Percentiles rank a stretch among this genome's conserved stretches.
Evolutionary conservation across 2,888 invertebrate species (phyloP).

Genomic region (Drosophila testacea): DNA sequence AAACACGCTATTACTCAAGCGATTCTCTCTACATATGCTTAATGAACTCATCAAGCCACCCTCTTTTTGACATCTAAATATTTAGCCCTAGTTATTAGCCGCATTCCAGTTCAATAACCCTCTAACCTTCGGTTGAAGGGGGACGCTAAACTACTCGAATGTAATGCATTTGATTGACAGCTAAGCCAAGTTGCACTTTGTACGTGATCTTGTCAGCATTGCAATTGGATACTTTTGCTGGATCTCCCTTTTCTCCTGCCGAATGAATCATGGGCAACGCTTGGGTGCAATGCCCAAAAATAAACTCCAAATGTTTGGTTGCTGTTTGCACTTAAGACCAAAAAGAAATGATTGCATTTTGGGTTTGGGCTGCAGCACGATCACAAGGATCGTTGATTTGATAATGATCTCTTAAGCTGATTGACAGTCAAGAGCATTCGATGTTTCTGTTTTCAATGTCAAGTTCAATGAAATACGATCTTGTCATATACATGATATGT

Average conservation of each 20-base stretch:
- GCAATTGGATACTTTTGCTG: constrained; percentile 72
- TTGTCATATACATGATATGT: constrained; percentile 32
- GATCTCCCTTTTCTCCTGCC: constrained; percentile 11
- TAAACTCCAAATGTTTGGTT: constrained; percentile 51
- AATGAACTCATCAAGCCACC: constrained; percentile 14
- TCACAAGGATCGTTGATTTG: constrained; percentile 60
- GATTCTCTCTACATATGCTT: not conserved
- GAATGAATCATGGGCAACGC: constrained; percentile 45
- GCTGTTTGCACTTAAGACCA: constrained; percentile 58
- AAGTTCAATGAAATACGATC: constrained; percentile 74
- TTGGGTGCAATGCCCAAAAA: constrained; percentile 63
- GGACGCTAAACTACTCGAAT: constrained; percentile 10
- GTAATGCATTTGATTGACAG: constrained; percentile 66
- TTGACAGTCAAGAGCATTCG: constrained; percentile 46
- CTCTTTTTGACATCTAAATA: constrained; percentile 25
- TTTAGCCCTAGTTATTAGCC: constrained; percentile 32
- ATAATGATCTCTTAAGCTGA: constrained; percentile 63
- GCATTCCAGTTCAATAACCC: constrained; percentile 55
- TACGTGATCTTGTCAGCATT: constrained; percentile 77
- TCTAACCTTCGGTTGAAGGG: constrained; percentile 28
- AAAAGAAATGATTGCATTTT: constrained; percentile 51
- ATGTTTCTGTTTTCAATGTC: constrained; percentile 60
- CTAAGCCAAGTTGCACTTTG: constrained; percentile 65
- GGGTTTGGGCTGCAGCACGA: constrained; percentile 31
- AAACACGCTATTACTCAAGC: not conserved